Percentiles rank a stretch among this genome's conserved stretches.
phyloP scores from a whole-genome alignment of 2,888 invertebrate species.

The Tetanocera ferruginea region DNA sequence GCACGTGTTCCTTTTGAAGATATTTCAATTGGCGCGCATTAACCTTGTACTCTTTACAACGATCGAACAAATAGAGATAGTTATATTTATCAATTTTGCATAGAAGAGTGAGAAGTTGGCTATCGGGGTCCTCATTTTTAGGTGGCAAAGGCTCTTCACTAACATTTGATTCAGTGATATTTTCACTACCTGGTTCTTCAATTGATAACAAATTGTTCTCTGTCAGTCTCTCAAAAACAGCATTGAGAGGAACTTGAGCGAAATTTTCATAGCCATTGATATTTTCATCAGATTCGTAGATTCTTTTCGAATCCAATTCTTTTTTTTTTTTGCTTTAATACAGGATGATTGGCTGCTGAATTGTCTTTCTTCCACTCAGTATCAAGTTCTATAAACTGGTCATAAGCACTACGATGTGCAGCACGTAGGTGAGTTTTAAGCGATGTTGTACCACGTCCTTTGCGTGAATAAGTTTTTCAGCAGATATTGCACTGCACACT shows the following conservation, averaged over 20 bases:
- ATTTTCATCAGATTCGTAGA: too few relatives aligned
- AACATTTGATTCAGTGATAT: not conserved
- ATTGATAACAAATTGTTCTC: too few relatives aligned
- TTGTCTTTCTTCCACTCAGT: not conserved
- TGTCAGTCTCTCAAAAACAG: too few relatives aligned
- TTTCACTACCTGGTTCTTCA: too few relatives aligned
- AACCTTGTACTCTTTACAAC: slow-evolving; percentile 40
- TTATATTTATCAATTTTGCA: slow-evolving; percentile 42
- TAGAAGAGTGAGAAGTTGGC: slow-evolving; percentile 27
- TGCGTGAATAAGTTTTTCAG: not conserved
- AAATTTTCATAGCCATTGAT: too few relatives aligned
- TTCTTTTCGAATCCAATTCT: too few relatives aligned
- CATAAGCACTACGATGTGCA: not conserved
- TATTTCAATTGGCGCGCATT: slow-evolving; percentile 41
- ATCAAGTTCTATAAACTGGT: not conserved
- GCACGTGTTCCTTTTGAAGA: slow-evolving; percentile 37
- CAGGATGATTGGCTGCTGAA: not conserved
- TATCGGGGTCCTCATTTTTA: slow-evolving; percentile 33
- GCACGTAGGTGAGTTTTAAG: not conserved
- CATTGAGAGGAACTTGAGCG: too few relatives aligned
- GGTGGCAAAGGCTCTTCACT: not conserved
- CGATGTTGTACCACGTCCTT: slow-evolving; percentile 7
- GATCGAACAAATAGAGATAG: slow-evolving; percentile 40
- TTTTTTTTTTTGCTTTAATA: not conserved
- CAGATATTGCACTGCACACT: not conserved